Evolutionary conservation across 2,113 vertebrate species (phyloP).

Genomic region (Microcebus jonahi): DNA sequence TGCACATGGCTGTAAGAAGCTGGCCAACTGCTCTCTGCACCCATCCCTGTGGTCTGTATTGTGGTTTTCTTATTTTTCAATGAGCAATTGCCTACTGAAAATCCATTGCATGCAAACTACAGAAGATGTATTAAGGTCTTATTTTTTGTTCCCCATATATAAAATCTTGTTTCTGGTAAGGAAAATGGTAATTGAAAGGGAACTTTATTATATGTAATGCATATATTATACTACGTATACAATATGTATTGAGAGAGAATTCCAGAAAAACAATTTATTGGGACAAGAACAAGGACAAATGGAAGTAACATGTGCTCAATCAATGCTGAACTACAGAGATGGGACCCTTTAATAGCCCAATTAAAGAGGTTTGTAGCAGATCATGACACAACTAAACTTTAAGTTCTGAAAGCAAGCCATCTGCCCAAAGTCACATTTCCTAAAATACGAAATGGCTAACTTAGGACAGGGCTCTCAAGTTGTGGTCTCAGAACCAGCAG

Average conservation of each 20-base stretch:
- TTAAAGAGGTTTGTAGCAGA: neutral
- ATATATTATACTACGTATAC: neutral
- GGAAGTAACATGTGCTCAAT: neutral
- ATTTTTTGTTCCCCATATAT: neutral
- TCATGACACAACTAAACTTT: neutral
- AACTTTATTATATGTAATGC: neutral
- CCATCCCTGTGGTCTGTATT: neutral
- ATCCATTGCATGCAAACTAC: neutral
- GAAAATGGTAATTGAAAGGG: neutral
- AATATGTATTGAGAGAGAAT: neutral
- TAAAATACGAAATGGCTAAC: neutral
- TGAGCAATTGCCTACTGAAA: neutral
- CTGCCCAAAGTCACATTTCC: neutral
- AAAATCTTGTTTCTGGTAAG: neutral
- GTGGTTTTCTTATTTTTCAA: neutral
- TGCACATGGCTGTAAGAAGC: fast-evolving
- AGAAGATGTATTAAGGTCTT: neutral
- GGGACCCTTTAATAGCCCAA: neutral
- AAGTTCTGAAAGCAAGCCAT: neutral
- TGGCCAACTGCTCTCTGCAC: neutral
- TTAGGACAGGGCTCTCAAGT: neutral
- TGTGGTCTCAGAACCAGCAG: neutral
- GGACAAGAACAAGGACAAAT: neutral
- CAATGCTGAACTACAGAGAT: neutral
- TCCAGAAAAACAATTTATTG: neutral